Evolutionary conservation across 2,113 vertebrate genomes (phyloP).

Genomic region (Pithys albifrons): DNA sequence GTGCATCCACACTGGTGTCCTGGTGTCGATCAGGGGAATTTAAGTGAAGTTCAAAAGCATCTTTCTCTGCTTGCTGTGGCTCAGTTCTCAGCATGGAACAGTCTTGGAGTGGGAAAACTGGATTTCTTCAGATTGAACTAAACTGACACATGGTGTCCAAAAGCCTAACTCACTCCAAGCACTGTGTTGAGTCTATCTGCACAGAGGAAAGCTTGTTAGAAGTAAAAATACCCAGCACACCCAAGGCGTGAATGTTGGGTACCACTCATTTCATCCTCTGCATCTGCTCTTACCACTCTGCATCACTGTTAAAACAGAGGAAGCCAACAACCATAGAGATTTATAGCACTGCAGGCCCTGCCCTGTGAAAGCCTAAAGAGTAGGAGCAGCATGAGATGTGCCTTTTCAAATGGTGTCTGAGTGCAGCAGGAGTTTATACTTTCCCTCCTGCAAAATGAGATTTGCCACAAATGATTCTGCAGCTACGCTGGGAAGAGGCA

Average conservation of each 20-base stretch:
- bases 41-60: background rate
- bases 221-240: background rate
- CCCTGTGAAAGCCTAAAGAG: background rate
- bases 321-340: background rate
- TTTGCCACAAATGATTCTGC: background rate
- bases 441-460: background rate
- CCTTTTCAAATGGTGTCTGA: background rate
- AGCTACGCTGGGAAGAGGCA: background rate
- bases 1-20: background rate
- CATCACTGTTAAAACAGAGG: background rate
- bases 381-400: background rate
- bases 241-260: background rate
- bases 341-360: background rate
- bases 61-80: background rate
- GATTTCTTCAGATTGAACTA: background rate
- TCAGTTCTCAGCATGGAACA: background rate
- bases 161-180: background rate
- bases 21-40: background rate
- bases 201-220: background rate
- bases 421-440: background rate
- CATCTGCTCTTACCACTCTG: background rate
- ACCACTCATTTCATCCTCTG: background rate
- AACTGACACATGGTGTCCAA: background rate
- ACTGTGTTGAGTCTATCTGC: background rate
- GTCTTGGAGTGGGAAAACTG: background rate